Evolutionary conservation across 2,797 vertebrate genomes (phyloP), one percentile per base, ranked within the genome.

Genomic region (Aphelocoma californica): DNA sequence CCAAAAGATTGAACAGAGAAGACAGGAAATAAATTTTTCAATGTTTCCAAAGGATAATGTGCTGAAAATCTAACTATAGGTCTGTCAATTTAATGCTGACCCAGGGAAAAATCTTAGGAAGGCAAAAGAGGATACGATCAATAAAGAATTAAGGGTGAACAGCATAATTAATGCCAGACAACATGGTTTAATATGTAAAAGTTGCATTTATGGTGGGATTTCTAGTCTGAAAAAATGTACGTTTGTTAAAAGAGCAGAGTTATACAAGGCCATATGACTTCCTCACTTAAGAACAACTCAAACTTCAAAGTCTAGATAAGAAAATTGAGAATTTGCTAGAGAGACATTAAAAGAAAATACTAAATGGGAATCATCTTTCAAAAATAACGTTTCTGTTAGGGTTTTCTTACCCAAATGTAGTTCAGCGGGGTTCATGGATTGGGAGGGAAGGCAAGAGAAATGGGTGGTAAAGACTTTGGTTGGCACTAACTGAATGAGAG

Each of bases 1-100:
- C 71, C 53, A 42, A 89, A 92, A 82, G 84, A 93, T 74, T 91
- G 85, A 95, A 81, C 57, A 75, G 42, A 90, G 45, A 81, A 81
- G 81, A 93, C 72, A 93, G 58, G n/a, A 90, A 90, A 86, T 50
- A 81, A 79, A 29, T 83, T 71, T 91, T 95, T 90, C 87, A 95
- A 32, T 92, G 90, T 71, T 92, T 94, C 16, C 9, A 19, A 90
- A 85, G 23, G 77, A 67, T 56, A 81, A 78, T 38, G 53, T 69
- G 69, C 57, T 92, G 80, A 90, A 93, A 83, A 93, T 60, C 29
- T 91, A 69, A 78, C 47, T 74, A 72, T 28, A 62, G 28, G 18
- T 40, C 70, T 90, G 61, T 60, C 86, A 70, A 53, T 79, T 83
- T 88, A 91, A 75, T 75, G 65, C 71, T 95, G 75, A 91, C 38